Evolutionary conservation across 2,888 invertebrate genomes (phyloP).

Genomic region (Acronicta leporina): DNA sequence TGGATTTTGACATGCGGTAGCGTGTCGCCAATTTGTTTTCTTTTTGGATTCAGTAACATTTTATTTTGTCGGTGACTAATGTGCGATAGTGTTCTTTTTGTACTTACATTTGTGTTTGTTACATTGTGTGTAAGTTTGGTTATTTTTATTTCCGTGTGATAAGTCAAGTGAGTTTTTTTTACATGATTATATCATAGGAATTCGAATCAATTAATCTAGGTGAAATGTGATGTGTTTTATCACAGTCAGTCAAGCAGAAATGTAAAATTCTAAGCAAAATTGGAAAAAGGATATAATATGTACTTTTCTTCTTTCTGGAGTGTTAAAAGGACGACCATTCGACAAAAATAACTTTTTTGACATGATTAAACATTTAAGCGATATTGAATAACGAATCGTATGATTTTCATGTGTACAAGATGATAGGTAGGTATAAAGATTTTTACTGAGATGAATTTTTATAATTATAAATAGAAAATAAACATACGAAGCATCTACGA

Average conservation of each 20-base stretch:
- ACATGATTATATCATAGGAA: no score
- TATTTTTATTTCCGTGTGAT: conserved; percentile 3
- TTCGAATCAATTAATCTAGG: no score
- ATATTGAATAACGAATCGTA: no score
- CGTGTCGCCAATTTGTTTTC: conserved; percentile 58
- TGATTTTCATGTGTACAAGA: no score
- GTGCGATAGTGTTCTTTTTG: conserved; percentile 50
- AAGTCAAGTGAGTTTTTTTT: background rate
- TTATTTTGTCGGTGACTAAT: conserved; percentile 55
- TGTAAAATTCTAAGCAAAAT: no score
- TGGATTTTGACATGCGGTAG: conserved; percentile 70
- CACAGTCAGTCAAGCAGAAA: no score
- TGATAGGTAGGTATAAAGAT: background rate
- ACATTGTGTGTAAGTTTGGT: conserved; percentile 52
- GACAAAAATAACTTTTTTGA: no score
- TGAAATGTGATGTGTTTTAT: background rate
- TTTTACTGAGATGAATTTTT: conserved; percentile 3
- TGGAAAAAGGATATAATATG: no score
- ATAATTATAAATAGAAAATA: conserved; percentile 3
- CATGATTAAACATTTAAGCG: no score
- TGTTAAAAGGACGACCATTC: no score
- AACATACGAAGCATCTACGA: conserved; percentile 40
- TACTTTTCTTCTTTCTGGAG: no score
- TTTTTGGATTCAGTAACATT: conserved; percentile 52
- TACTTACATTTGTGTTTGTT: conserved; percentile 34